These are phyloP conservation scores for Papilio protenor DNA, from an alignment of 2,888 invertebrate genomes.

Conservation along the genomic window DNA sequence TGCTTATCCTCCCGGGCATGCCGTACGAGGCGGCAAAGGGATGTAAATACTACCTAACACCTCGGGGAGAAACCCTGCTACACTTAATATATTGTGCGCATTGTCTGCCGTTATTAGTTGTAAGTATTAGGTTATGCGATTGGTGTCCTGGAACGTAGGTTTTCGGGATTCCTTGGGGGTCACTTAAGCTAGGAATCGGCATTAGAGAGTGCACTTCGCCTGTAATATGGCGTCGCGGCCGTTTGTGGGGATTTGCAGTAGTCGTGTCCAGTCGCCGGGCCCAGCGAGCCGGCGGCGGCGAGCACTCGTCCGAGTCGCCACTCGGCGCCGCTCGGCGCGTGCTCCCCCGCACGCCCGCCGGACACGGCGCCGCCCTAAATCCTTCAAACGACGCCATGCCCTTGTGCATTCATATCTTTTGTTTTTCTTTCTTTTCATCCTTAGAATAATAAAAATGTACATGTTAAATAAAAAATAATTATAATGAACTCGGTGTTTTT, in stretches of 20 bases:
- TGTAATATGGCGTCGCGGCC: constrained; percentile 24
- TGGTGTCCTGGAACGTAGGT: constrained; percentile 29
- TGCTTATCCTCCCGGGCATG: constrained; percentile 38
- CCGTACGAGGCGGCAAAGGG: constrained; percentile 35
- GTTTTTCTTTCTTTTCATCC: too few relatives aligned
- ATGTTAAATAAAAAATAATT: neutral
- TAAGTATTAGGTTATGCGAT: constrained; percentile 10
- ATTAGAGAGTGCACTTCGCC: constrained; percentile 16
- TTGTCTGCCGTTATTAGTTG: neutral
- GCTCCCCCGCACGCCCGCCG: too few relatives aligned
- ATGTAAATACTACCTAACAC: neutral
- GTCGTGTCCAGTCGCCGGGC: constrained; percentile 14
- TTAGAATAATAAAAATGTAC: neutral
- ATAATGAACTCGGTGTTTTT: constrained; percentile 22
- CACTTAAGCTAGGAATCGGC: neutral
- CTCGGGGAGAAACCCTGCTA: constrained; percentile 1
- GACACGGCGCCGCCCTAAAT: too few relatives aligned
- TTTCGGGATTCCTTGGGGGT: constrained; percentile 10
- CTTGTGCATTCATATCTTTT: too few relatives aligned
- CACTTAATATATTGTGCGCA: neutral
- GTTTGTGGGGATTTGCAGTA: constrained; percentile 32
- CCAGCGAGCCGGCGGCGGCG: neutral
- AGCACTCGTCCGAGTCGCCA: neutral
- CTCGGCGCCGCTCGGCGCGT: too few relatives aligned
- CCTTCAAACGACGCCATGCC: too few relatives aligned